Conservation (phyloP, 92 coral and sea anemone genomes). For the Epizoanthus scotinus region DNA sequence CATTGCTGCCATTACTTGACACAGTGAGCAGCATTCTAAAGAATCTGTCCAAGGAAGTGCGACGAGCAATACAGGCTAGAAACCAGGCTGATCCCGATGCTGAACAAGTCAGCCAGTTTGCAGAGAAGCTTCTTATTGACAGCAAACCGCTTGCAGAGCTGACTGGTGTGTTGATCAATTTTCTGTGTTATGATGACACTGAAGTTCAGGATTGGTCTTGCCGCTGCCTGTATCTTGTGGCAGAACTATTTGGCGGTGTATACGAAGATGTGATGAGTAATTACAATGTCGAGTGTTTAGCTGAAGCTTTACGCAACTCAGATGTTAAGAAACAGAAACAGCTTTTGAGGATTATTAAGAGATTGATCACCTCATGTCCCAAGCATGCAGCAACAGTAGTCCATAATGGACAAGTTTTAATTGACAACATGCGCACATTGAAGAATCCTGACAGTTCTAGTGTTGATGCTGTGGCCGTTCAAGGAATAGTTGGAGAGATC, state of each 20-base stretch:
- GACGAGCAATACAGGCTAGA: slow-evolving; percentile 92
- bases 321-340: slow-evolving; percentile 81
- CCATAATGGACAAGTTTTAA: slow-evolving; percentile 53
- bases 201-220: slow-evolving; percentile 87
- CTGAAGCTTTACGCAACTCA: slow-evolving; percentile 73
- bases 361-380: slow-evolving; percentile 76
- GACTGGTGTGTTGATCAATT: slow-evolving; percentile 84
- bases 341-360: slow-evolving; percentile 84
- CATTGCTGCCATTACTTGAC: slow-evolving; percentile 82
- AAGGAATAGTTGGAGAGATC: slow-evolving; percentile 59
- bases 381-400: slow-evolving; percentile 49
- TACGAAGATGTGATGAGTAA: slow-evolving; percentile 81
- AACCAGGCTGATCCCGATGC: slow-evolving; percentile 55
- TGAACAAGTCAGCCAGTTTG: slow-evolving; percentile 64
- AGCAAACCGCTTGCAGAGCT: slow-evolving; percentile 87
- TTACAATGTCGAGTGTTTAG: slow-evolving; percentile 74
- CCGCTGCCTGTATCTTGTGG: slow-evolving; percentile 83
- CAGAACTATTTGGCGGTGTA: slow-evolving; percentile 91
- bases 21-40: slow-evolving; percentile 75
- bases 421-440: slow-evolving; percentile 47
- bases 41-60: slow-evolving; percentile 92
- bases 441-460: slow-evolving; percentile 27
- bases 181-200: slow-evolving; percentile 75
- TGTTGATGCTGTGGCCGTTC: slow-evolving; percentile 61
- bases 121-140: slow-evolving; percentile 83